Evolutionary conservation across 2,888 invertebrate species (phyloP).

Genomic region (Tanytarsus gracilentus): DNA sequence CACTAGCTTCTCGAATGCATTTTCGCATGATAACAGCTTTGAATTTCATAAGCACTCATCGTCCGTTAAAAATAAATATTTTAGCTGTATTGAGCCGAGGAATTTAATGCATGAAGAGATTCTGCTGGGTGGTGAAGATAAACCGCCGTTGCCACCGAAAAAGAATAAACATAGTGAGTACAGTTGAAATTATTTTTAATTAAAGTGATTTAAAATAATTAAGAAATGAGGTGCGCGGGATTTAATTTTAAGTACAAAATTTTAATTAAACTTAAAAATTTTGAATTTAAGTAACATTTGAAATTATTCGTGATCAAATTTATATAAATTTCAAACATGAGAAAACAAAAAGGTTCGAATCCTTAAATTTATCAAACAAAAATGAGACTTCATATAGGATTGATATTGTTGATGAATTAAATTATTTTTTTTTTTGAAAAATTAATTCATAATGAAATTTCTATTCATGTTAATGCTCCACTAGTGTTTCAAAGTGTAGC

Average conservation of each 20-base stretch:
- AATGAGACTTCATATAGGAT: no score
- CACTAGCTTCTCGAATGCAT: neutral
- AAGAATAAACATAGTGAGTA: conserved; percentile 94
- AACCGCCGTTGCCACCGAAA: conserved; percentile 85
- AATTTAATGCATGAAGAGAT: no score
- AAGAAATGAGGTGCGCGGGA: no score
- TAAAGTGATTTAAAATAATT: neutral
- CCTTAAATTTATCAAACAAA: no score
- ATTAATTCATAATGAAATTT: no score
- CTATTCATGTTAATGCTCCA: conserved; percentile 37
- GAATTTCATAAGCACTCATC: neutral
- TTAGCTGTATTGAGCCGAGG: conserved; percentile 11
- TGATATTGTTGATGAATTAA: neutral
- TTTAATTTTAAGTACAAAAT: no score
- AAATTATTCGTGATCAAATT: no score
- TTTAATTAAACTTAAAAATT: no score
- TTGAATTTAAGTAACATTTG: no score
- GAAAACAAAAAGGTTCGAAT: no score
- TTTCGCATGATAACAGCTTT: neutral
- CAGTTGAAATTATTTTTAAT: conserved; percentile 31
- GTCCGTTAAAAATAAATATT: conserved; percentile 2
- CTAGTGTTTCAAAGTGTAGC: conserved; percentile 94
- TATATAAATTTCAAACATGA: no score
- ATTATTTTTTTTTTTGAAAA: neutral
- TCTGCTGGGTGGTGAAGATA: no score